phyloP scores from a whole-genome alignment of 1,140 invertebrate species.

The Zaprionus tsacasi region DNA sequence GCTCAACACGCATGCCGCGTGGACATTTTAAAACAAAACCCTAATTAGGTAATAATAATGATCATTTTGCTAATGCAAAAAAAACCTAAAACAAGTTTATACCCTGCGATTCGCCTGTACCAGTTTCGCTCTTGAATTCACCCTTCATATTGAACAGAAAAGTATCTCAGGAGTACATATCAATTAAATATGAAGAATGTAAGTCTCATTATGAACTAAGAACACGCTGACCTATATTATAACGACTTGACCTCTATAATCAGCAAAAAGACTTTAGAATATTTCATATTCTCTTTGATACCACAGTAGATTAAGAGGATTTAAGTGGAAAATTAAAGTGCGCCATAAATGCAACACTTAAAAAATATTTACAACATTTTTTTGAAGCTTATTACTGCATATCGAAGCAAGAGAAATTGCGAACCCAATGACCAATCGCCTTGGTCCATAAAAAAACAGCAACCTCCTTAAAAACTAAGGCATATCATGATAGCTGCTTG shows the following conservation, averaged over 20 bases:
- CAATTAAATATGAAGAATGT: no score
- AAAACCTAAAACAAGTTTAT: not conserved
- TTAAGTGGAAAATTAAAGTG: not conserved
- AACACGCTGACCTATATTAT: not conserved
- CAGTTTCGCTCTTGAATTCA: no score
- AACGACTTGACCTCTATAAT: not conserved
- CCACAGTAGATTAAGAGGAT: not conserved
- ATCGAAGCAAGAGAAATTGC: not conserved
- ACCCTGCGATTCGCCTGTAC: no score
- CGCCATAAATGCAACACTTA: slow-evolving; percentile 57
- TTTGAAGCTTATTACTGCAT: not conserved
- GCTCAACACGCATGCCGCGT: slow-evolving; percentile 38
- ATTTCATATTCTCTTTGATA: slow-evolving; percentile 6
- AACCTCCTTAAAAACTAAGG: not conserved
- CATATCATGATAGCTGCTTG: not conserved
- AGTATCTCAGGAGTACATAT: no score
- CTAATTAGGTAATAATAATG: slow-evolving; percentile 75
- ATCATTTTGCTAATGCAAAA: slow-evolving; percentile 42
- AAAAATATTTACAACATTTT: slow-evolving; percentile 18
- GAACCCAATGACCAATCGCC: not conserved
- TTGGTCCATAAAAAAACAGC: not conserved
- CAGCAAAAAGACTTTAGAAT: not conserved
- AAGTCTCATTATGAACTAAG: no score
- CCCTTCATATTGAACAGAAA: no score
- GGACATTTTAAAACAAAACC: slow-evolving; percentile 65